Evolutionary conservation across 2,113 vertebrate species (phyloP), one percentile per base, ranked within the genome.

Genomic region (Rhinogobius similis): DNA sequence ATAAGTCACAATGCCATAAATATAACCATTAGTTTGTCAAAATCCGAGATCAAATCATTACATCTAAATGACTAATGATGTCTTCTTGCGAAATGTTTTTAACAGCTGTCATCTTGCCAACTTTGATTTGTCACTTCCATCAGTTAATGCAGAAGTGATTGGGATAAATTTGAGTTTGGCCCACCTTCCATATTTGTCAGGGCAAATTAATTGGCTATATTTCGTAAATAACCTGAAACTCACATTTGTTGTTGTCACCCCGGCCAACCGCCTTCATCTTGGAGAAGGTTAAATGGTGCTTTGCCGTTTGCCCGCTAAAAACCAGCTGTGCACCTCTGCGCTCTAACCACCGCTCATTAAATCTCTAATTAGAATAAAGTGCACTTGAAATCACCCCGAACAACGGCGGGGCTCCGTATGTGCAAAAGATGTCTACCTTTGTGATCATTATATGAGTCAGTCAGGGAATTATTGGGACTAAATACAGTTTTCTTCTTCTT

Each of bases 291-390:
- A 55, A 76, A 86, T 16, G 18, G 26, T 29, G 66, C 72, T 79
- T 68, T 59, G 62, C 68, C 67, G 52, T 67, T 74, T 29, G 73
- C 64, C 27, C 1, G 36, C 36, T 65, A 10, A 77, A 75, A 76
- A 70, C 66, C 77, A 84, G 78, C 73, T 86, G 81, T 64, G 75
- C 65, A 72, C 72, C 76, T 71, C 67, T 65, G 73, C 58, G 21
- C 21, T 1, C 32, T 70, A 75, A 81, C 67, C 67, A 67, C 38
- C 8, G 9, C 64, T 78, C 67, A 86, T 81, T 81, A 77, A 84
- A 77, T 78, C 38, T 72, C 67, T 83, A 78, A 87, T 87, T 83
- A 78, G 38, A 81, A 82, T 75, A 59, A 81, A 73, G 76, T 73
- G 68, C 73, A 79, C 76, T 81, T 79, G 61, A 85, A 88, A 80